A percentile compares a stretch with the other conserved stretches of the same genome.
Evolutionary conservation across 1,140 invertebrate species (phyloP).

Genomic region (Lerema accius): DNA sequence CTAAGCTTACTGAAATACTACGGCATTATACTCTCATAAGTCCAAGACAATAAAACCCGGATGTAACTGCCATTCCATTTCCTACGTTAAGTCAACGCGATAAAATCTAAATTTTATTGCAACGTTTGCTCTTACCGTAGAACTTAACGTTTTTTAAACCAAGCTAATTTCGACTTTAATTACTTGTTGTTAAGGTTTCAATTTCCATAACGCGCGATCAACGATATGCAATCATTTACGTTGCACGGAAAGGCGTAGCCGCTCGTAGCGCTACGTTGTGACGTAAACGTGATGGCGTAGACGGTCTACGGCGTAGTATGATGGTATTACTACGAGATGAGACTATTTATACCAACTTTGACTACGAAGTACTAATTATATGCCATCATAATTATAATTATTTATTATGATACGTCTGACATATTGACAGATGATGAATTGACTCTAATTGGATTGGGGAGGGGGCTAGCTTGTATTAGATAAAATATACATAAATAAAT

Average conservation of each 20-base stretch:
- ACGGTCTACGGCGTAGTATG: slow-evolving; percentile 60
- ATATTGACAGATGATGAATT: no score
- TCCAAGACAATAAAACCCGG: slow-evolving; percentile 8
- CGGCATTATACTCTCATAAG: not conserved
- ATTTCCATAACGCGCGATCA: not conserved
- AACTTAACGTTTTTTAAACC: not conserved
- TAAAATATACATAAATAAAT: no score
- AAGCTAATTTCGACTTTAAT: slow-evolving; percentile 5
- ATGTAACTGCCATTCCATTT: slow-evolving; percentile 9
- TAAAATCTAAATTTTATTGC: slow-evolving; percentile 23
- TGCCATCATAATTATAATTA: no score
- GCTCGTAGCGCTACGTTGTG: slow-evolving; percentile 49
- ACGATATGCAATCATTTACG: slow-evolving; percentile 41
- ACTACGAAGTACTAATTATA: no score
- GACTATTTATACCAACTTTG: not conserved
- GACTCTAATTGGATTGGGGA: no score
- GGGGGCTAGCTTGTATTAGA: no score
- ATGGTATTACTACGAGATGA: slow-evolving; percentile 8
- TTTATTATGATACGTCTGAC: no score
- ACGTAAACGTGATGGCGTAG: slow-evolving; percentile 65
- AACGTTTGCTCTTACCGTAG: not conserved
- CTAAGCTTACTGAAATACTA: slow-evolving; percentile 12
- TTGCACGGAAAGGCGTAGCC: slow-evolving; percentile 47
- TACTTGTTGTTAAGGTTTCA: slow-evolving; percentile 16
- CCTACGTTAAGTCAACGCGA: slow-evolving; percentile 11